Evolutionary conservation across 2,888 invertebrate species (phyloP).

Genomic region (Drosophila subsilvestris): DNA sequence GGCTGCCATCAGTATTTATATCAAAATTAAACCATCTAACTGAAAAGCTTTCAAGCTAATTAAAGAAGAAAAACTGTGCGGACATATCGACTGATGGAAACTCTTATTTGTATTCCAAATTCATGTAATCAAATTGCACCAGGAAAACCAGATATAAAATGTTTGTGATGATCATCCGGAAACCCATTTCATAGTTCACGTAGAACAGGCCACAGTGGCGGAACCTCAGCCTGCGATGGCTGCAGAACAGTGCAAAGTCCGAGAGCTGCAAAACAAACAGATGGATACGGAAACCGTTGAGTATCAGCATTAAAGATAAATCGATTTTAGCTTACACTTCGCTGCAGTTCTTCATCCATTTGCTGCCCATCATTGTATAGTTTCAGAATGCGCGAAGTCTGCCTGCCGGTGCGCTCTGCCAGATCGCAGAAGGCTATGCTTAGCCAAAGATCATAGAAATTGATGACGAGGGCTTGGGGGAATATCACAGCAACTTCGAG

Average conservation of each 20-base stretch:
- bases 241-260: constrained; percentile 49
- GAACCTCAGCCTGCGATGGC: constrained; percentile 34
- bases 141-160: constrained; percentile 38
- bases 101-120: constrained; percentile 12
- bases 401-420: constrained; percentile 10
- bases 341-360: constrained; percentile 6
- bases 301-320: fast-evolving
- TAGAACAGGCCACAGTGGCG: constrained; percentile 44
- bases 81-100: not conserved
- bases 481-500: not conserved
- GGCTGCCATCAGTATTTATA: not conserved
- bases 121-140: constrained; percentile 54
- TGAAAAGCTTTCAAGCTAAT: not conserved
- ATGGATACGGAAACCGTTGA: not conserved
- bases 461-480: constrained; percentile 7
- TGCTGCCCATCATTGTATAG: constrained; percentile 21
- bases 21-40: not conserved
- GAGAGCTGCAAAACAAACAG: constrained; percentile 30
- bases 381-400: constrained; percentile 24
- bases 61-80: not conserved
- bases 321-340: not conserved
- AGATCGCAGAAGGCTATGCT: constrained; percentile 32
- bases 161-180: constrained; percentile 35
- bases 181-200: constrained; percentile 52
- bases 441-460: constrained; percentile 27